Evolutionary conservation across 2,888 invertebrate genomes (phyloP).

Genomic region (Pyrocoelia pectoralis): DNA sequence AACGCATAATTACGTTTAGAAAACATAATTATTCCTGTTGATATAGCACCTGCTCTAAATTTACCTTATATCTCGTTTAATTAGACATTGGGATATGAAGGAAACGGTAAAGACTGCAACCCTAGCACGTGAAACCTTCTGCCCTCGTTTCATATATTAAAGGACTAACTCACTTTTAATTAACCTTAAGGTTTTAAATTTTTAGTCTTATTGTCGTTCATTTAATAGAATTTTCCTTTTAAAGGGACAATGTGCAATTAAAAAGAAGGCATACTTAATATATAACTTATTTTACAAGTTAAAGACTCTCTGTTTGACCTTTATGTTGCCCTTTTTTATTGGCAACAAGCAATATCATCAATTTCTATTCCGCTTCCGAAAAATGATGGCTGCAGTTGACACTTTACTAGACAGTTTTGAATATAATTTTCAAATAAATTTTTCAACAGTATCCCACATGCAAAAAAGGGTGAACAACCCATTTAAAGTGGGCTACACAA

Average conservation of each 20-base stretch:
- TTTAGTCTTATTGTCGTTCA: background rate
- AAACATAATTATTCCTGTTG: slow-evolving; percentile 6
- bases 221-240: background rate
- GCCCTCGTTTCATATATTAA: background rate
- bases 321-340: too few relatives aligned
- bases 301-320: too few relatives aligned
- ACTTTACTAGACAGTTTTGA: too few relatives aligned
- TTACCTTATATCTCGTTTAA: slow-evolving; percentile 6
- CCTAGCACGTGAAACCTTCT: background rate
- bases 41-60: slow-evolving; percentile 4
- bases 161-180: slow-evolving; percentile 7
- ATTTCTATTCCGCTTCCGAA: too few relatives aligned
- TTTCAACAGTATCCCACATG: too few relatives aligned
- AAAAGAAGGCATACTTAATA: too few relatives aligned
- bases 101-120: background rate
- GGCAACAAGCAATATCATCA: too few relatives aligned
- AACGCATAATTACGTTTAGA: background rate
- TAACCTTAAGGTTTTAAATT: slow-evolving; percentile 6
- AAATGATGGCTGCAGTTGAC: too few relatives aligned
- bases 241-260: background rate
- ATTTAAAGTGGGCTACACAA: too few relatives aligned
- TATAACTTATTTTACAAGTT: too few relatives aligned
- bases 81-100: slow-evolving; percentile 7
- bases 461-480: too few relatives aligned
- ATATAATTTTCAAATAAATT: too few relatives aligned